phyloP scores from a whole-genome alignment of 2,888 invertebrate genomes.

The Parnassius mnemosyne region DNA sequence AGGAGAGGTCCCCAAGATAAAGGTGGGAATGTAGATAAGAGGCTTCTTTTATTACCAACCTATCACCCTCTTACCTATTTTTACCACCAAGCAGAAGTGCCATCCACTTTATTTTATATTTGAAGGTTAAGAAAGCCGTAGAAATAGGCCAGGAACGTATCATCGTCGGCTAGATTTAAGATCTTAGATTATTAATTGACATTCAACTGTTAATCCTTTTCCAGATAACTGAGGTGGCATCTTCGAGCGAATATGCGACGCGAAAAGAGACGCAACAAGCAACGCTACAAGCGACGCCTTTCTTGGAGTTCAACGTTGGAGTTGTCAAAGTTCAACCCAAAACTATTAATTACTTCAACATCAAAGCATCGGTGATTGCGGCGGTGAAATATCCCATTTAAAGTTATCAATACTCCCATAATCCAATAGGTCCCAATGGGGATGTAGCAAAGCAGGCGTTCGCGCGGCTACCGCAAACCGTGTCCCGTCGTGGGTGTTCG shows the following conservation, averaged over 20 bases:
- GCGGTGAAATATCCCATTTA: conserved; percentile 15
- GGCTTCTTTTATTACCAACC: too few relatives aligned
- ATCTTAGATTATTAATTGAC: conserved; percentile 24
- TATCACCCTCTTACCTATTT: too few relatives aligned
- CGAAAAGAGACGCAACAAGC: not conserved
- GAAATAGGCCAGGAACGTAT: too few relatives aligned
- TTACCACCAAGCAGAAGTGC: too few relatives aligned
- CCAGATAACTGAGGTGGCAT: conserved; percentile 24
- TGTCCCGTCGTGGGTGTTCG: conserved; percentile 45
- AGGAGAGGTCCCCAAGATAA: too few relatives aligned
- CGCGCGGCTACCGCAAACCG: conserved; percentile 55
- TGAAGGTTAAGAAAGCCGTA: too few relatives aligned
- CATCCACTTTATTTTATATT: too few relatives aligned
- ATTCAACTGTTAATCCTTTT: conserved; percentile 57
- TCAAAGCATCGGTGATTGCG: conserved; percentile 37
- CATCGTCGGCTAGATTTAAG: too few relatives aligned
- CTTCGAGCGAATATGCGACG: not conserved
- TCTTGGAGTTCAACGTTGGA: conserved; percentile 7
- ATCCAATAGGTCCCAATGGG: conserved; percentile 14
- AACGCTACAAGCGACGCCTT: not conserved
- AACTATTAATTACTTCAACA: not conserved
- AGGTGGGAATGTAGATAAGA: too few relatives aligned
- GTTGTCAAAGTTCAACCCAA: conserved; percentile 1
- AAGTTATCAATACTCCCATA: not conserved
- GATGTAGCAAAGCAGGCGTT: conserved; percentile 42